Evolutionary conservation across 2,888 invertebrate species (phyloP), one percentile per base, ranked within the genome.

Genomic region (Melikaiella ostensackeni): DNA sequence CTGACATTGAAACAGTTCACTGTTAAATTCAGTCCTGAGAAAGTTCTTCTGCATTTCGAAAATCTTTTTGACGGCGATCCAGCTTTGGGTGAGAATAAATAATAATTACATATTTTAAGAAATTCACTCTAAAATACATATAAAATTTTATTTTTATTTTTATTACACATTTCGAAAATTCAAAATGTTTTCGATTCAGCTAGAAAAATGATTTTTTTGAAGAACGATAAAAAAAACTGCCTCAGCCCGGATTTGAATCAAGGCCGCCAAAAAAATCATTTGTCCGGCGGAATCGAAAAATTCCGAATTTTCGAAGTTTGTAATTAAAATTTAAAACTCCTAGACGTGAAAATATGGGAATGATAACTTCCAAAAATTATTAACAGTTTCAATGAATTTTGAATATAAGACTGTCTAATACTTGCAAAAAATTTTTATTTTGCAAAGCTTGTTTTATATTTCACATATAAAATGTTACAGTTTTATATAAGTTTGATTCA

Each of bases 21-120:
- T 0, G 93, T 95, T 2, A 93, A 93, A 75, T 94, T 96, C 85
- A 89, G 92, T 1, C 96, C 96, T 0, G 92, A 94, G 83, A 92
- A 92, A 38, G 94, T 96, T 1, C 87, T 92, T 2, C 92, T 95
- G 83, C 87, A 94, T 77, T 96, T 96, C 86, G 93, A 94, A 46
- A 95, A 96, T 87, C 92, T 96, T 0, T 96, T 94, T 89, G 93
- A 93, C 75, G 94, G 94, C 0, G 94, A 95, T 88, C 92, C 92
- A 82, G 83, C 92, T 0, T 91, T 95, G 0, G 94, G 95, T 35
- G 84, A 59, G 78, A 77, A 55, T 61, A 21, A n/a, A 11, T 13
- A 46, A 55, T n/a, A 30, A 30, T 30, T n/a, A n/a, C n/a, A n/a
- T 50, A n/a, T 21, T 21, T 21, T 0, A 21, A 55, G n/a, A 13